Evolutionary conservation across 2,797 vertebrate genomes (phyloP).

Genomic region (Pseudotriccus pelzelni): DNA sequence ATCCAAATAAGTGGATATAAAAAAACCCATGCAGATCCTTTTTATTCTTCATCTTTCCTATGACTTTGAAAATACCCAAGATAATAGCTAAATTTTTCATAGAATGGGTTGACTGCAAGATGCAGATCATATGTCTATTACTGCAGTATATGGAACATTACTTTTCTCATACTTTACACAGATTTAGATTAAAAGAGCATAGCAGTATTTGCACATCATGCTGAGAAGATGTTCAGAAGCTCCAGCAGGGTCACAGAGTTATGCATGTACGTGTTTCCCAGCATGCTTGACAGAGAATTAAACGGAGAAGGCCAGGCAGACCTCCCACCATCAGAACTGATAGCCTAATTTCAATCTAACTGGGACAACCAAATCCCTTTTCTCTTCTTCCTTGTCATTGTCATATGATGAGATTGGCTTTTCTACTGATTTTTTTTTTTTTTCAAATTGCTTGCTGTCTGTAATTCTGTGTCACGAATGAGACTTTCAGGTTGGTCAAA

Average conservation of each 20-base stretch:
- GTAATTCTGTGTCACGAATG: background rate
- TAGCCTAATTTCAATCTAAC: background rate
- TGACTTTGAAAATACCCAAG: background rate
- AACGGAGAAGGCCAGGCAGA: background rate
- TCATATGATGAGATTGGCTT: background rate
- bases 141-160: conserved; percentile 22
- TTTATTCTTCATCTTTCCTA: background rate
- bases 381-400: background rate
- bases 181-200: conserved; percentile 1
- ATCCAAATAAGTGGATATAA: background rate
- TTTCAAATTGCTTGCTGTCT: background rate
- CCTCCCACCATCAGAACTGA: background rate
- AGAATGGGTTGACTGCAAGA: background rate
- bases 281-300: background rate
- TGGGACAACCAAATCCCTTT: background rate
- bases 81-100: conserved; percentile 8
- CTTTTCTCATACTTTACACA: background rate
- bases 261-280: background rate
- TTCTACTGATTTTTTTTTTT: background rate
- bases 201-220: background rate
- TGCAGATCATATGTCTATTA: background rate
- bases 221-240: background rate
- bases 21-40: background rate
- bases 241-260: background rate
- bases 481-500: background rate